Base-by-base conservation (phyloP, 1,140 invertebrate genomes). In the Magallana angulata region DNA sequence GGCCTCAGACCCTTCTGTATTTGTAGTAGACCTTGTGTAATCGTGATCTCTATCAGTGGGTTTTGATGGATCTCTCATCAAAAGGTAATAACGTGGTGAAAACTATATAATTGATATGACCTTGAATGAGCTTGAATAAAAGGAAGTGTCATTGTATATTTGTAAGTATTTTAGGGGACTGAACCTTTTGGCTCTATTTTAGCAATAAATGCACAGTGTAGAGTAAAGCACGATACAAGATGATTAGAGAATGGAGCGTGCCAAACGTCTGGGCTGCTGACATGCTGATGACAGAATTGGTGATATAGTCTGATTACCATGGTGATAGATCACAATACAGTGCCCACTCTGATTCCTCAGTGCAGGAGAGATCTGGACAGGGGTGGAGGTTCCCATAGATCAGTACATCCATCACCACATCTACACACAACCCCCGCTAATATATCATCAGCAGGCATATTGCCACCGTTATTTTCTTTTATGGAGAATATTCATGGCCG, bases 401-500 rank as follows among this genome's bases (percentile, higher is more conserved):
- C 68, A 76, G 18, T 76, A 24, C 68, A 76, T 36, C 68, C 68
- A 9, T 76, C 68, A 76, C 68, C 68, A 30, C 24, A 48, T 48
- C 36, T 48, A 48, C 24, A 11, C 24, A 24, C 36, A 18, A 36
- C 24, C 18, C 4, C 24, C 6, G 60, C 60, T 7, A 64, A 64
- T 64, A 64, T 36, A 24, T 76, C 68, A 76, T 76, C 18, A 76
- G 68, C 36, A 76, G 68, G 36, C 68, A 76, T 76, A 76, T 30
- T 30, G 18, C 68, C 36, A 36, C 68, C 48, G 68, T 24, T 76
- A 36, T 76, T 76, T 76, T 76, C 68, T 76, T 76, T 76, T 76
- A 76, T 76, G 68, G 68, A 4, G 68, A 76, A 76, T 76, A 76
- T 76, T 76, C 68, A 76, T 76, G 68, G 68, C 24, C 48, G 30